Evolutionary conservation across 2,888 invertebrate species (phyloP).

Genomic region (Cylindroiulus punctatus): DNA sequence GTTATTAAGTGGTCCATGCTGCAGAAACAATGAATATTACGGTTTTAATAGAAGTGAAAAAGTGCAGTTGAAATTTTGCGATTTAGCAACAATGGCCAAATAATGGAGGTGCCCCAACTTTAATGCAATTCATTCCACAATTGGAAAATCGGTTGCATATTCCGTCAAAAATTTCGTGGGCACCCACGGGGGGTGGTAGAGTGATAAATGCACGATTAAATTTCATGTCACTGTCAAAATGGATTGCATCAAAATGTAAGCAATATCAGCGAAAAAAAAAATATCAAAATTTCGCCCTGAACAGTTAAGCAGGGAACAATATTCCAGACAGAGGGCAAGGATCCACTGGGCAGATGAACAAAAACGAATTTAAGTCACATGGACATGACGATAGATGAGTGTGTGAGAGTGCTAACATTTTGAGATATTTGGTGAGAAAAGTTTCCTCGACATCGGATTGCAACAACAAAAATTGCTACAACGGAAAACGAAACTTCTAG

Average conservation of each 20-base stretch:
- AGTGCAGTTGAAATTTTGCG: background rate
- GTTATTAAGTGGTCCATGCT: constrained; percentile 46
- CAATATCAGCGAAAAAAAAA: background rate
- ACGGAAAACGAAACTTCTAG: background rate
- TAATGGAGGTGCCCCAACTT: background rate
- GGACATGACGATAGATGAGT: constrained; percentile 1
- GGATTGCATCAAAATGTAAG: constrained; percentile 3
- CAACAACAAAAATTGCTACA: constrained; percentile 10
- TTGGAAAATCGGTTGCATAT: background rate
- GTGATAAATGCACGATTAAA: background rate
- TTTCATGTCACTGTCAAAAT: background rate
- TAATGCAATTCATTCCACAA: background rate
- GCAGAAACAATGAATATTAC: constrained; percentile 39
- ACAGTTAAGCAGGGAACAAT: background rate
- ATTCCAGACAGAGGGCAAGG: background rate
- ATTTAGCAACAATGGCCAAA: background rate
- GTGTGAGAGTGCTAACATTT: constrained; percentile 18
- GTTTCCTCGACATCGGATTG: background rate
- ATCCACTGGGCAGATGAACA: background rate
- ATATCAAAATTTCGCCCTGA: background rate
- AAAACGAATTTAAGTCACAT: background rate
- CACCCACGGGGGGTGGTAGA: background rate
- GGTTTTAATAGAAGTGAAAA: background rate
- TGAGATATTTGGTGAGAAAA: background rate
- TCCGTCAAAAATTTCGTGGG: background rate